Conservation (phyloP, 2,888 invertebrate genomes). For the Heliconius sara region DNA sequence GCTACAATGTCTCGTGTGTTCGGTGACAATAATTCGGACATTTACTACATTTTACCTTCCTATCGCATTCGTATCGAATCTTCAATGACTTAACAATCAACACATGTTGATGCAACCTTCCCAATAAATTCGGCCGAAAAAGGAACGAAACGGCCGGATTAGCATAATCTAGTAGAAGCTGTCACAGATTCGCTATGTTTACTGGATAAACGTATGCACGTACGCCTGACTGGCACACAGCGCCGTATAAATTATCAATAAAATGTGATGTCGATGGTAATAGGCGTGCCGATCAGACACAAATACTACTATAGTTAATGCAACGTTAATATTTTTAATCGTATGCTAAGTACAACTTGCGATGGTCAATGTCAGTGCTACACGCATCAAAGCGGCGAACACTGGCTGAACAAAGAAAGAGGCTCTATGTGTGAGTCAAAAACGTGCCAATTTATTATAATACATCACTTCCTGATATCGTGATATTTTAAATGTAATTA, state of each 20-base stretch:
- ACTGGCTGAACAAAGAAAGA: constrained; percentile 64
- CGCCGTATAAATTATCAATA: constrained; percentile 70
- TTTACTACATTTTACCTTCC: constrained; percentile 58
- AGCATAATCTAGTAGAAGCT: constrained; percentile 66
- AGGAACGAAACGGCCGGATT: constrained; percentile 71
- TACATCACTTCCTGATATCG: constrained; percentile 20
- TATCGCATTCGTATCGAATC: constrained; percentile 53
- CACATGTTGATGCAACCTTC: constrained; percentile 48
- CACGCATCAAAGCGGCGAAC: constrained; percentile 51
- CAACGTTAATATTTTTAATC: constrained; percentile 54
- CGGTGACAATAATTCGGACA: constrained; percentile 52
- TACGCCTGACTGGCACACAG: constrained; percentile 28
- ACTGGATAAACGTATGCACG: constrained; percentile 58
- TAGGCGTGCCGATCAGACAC: constrained; percentile 48
- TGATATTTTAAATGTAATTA: constrained; percentile 28
- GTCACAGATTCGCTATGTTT: constrained; percentile 68
- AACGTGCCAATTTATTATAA: constrained; percentile 55
- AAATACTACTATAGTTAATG: constrained; percentile 47
- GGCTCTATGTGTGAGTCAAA: constrained; percentile 55
- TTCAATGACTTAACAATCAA: constrained; percentile 62
- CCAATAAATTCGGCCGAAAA: constrained; percentile 62
- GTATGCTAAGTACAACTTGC: constrained; percentile 51
- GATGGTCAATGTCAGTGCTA: constrained; percentile 71
- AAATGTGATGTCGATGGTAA: constrained; percentile 62
- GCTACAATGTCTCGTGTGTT: constrained; percentile 38